These are phyloP conservation scores for Phasia obesa DNA, from an alignment of 2,888 invertebrate species.

Conservation along the genomic window DNA sequence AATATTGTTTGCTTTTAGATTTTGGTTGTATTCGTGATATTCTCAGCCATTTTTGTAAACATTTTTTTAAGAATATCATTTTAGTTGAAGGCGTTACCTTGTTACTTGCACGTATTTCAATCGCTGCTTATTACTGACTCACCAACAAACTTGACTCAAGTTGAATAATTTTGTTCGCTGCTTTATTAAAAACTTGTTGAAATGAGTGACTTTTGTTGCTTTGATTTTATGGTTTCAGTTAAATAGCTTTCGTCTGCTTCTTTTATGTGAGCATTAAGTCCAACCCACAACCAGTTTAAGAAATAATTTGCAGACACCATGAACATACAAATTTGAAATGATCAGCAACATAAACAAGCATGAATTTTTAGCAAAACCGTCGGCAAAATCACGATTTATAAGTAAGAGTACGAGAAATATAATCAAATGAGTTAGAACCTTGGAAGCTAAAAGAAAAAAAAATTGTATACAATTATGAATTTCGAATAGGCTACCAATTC, in stretches of 20 bases:
- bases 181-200: constrained; percentile 54
- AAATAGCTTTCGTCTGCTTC: constrained; percentile 39
- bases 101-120: constrained; percentile 17
- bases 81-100: constrained; percentile 53
- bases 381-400: constrained; percentile 11
- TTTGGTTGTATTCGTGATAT: background rate
- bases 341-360: background rate
- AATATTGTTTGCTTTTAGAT: background rate
- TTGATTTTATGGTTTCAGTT: constrained; percentile 25
- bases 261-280: constrained; percentile 29
- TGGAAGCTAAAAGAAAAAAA: too few relatives aligned
- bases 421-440: background rate
- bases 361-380: constrained; percentile 30
- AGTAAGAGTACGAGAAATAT: too few relatives aligned
- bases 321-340: background rate
- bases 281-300: constrained; percentile 65
- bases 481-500: too few relatives aligned
- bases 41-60: constrained; percentile 62
- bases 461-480: too few relatives aligned
- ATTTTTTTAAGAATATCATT: background rate
- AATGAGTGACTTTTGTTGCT: constrained; percentile 59
- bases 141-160: constrained; percentile 31
- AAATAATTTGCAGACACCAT: constrained; percentile 20
- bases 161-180: constrained; percentile 9
- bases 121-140: constrained; percentile 1